Percentiles rank a stretch among this genome's conserved stretches.
These are phyloP conservation scores for Zeugodacus cucurbitae DNA, from an alignment of 1,140 invertebrate genomes.

Conservation along the genomic window DNA sequence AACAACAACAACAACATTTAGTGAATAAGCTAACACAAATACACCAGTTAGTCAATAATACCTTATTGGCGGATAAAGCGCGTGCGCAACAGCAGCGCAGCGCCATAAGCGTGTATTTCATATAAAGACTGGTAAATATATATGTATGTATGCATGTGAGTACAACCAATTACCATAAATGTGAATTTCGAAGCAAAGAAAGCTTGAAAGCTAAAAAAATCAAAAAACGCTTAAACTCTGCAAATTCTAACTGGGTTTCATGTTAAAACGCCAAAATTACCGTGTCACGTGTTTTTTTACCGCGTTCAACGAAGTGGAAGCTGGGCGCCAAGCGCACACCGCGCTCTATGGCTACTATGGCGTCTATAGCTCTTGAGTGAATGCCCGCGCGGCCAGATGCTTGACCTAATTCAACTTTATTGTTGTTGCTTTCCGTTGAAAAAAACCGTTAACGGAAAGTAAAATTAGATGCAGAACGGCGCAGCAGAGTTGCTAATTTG, in stretches of 20 bases:
- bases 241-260: conserved; percentile 14
- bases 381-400: background rate
- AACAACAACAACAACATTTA: background rate
- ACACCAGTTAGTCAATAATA: background rate
- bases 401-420: background rate
- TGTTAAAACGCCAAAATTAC: conserved; percentile 1
- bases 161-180: too few species aligned
- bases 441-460: background rate
- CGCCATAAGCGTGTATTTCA: background rate
- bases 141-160: background rate
- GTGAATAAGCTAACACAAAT: background rate
- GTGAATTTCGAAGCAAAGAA: background rate
- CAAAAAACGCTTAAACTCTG: background rate
- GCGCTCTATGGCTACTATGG: background rate
- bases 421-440: background rate
- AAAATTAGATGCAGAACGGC: background rate
- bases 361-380: background rate
- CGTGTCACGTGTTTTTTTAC: background rate
- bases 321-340: background rate
- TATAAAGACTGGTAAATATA: background rate
- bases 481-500: background rate
- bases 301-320: background rate
- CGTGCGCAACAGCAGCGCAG: background rate
- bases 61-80: background rate
- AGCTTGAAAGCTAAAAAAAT: background rate